Conservation (phyloP, 2,888 invertebrate species). For the Chaitophorus viminalis region DNA sequence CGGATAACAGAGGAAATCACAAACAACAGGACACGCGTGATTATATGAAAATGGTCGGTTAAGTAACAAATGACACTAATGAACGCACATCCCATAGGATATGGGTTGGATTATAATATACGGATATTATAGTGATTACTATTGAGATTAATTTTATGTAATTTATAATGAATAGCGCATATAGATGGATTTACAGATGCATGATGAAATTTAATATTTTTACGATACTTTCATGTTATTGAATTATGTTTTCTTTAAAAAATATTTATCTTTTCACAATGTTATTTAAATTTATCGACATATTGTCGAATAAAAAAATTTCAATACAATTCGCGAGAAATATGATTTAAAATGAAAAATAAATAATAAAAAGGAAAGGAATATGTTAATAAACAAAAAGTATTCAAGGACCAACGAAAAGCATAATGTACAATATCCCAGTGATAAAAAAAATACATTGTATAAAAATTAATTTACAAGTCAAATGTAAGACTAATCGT, state of each 20-base stretch:
- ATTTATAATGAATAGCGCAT: not conserved
- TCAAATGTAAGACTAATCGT: conserved; percentile 27
- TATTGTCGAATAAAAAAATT: not conserved
- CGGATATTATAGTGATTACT: not conserved
- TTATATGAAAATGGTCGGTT: conserved; percentile 1
- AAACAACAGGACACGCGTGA: not conserved
- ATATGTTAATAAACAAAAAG: not conserved
- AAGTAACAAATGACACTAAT: not conserved
- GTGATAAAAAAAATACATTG: not conserved
- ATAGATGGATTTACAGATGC: no score
- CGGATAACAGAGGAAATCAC: not conserved
- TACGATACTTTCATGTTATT: no score
- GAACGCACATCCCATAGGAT: not conserved
- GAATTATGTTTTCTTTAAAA: no score
- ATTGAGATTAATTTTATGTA: not conserved
- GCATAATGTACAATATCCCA: not conserved
- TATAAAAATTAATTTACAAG: conserved; percentile 39
- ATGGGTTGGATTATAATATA: not conserved
- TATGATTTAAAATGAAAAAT: not conserved
- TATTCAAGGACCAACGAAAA: not conserved
- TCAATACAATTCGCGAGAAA: not conserved
- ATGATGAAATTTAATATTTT: no score
- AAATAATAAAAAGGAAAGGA: not conserved
- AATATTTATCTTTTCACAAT: no score
- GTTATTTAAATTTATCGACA: not conserved